Conservation (phyloP, 2,113 vertebrate species). For the Australoheros scitulus region DNA sequence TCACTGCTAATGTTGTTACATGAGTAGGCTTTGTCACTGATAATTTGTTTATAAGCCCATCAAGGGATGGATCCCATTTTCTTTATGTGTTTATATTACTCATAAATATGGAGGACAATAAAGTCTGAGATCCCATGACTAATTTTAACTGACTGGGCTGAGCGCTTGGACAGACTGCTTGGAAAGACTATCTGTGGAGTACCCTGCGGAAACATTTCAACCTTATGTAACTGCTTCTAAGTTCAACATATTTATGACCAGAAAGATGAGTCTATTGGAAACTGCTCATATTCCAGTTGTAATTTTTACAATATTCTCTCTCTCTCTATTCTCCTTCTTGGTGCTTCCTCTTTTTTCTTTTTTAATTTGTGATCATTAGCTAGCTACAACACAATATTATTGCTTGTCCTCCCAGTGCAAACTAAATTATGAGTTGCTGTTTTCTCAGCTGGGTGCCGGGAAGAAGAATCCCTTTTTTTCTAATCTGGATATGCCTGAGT, state of each 20-base stretch:
- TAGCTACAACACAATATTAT: conserved; percentile 27
- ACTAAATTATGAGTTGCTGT: conserved; percentile 24
- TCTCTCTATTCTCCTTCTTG: background rate
- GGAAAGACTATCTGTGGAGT: conserved; percentile 21
- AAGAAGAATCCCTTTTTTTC: conserved; percentile 17
- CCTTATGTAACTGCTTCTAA: conserved; percentile 17
- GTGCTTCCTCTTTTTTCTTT: background rate
- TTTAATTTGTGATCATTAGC: conserved; percentile 12
- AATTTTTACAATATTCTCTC: background rate
- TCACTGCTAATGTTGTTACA: conserved; percentile 39
- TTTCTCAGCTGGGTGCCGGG: conserved; percentile 1
- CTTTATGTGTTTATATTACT: conserved; percentile 46
- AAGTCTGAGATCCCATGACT: conserved; percentile 47
- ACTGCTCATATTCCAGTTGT: background rate
- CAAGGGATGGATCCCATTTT: conserved; percentile 20
- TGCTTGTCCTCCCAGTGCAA: conserved; percentile 13
- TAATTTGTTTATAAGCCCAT: conserved; percentile 40
- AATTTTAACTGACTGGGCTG: conserved; percentile 50
- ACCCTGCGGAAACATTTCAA: conserved; percentile 23
- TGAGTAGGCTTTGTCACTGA: conserved; percentile 45
- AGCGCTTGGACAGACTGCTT: conserved; percentile 25
- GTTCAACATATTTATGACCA: conserved; percentile 20
- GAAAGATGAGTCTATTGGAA: conserved; percentile 4
- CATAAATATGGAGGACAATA: conserved; percentile 49
- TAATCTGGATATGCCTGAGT: conserved; percentile 12